Base-by-base conservation (phyloP, 2,888 invertebrate genomes). In the Diabrotica balteata region DNA sequence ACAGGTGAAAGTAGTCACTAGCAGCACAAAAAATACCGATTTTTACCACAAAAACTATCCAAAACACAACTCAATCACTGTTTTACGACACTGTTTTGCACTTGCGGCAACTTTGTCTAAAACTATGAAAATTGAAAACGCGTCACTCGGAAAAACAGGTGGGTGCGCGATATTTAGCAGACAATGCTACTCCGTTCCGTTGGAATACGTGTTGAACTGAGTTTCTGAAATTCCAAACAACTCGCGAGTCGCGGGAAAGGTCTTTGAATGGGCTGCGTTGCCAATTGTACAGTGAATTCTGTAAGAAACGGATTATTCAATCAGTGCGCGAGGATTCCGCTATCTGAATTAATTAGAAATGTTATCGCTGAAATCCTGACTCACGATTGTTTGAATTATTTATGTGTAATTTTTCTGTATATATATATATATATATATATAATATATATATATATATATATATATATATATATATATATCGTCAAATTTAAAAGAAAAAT, bases 221-320 rank as follows among this genome's bases (percentile, higher is more conserved):
- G 64, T 64, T 59, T 50, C 11, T 49, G 64, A 64, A 64, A 64
- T 59, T 64, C 58, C 52, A 54, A 64, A 59, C 59, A 51, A 58
- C 58, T 64, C 58, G 42, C 22, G 51, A 58, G 45, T 42, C 46
- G 50, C 58, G 63, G 49, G 51, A 51, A 57, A 51, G 55, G 57
- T 58, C 51, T 58, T 50, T 50, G 51, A 43, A 42, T 46, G 44
- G 11, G 45, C 58, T 42, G n/a, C 52, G 58, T 64, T 64, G 64
- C 45, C 64, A 43, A 32, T 32, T 32, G 0, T 32, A 32, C 5
- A 5, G 5, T 4, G 32, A 32, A 32, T 32, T 32, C 32, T 32
- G 32, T 32, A 32, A 5, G 32, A 32, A 32, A 32, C 4, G 32
- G 32, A 32, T 32, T 32, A 32, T 32, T 32, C 32, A 5, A 32